Conservation (phyloP, 2,888 invertebrate genomes). For the Sarcophaga rosellei region DNA sequence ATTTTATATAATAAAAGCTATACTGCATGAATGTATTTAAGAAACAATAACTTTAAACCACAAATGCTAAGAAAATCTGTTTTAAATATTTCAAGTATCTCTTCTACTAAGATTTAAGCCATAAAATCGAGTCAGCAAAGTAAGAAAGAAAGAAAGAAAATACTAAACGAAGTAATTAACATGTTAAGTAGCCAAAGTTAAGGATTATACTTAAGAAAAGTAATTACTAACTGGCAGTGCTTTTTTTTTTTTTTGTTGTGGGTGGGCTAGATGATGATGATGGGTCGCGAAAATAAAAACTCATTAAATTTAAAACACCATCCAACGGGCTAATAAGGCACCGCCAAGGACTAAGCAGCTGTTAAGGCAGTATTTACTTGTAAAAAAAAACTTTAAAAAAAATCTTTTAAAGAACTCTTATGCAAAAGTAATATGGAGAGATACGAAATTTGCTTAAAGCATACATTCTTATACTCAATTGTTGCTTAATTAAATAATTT, state of each 20-base stretch:
- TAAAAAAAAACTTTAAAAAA: slow-evolving; percentile 34
- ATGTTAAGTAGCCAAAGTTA: slow-evolving; percentile 68
- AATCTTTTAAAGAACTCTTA: slow-evolving; percentile 37
- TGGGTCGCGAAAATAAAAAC: slow-evolving; percentile 28
- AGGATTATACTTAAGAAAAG: slow-evolving; percentile 68
- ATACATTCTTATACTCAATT: neutral
- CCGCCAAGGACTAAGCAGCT: slow-evolving; percentile 34
- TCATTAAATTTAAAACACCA: slow-evolving; percentile 62
- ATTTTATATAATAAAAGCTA: too few relatives aligned
- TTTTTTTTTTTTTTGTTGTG: slow-evolving; percentile 13
- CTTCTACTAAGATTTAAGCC: neutral
- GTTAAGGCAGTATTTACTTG: slow-evolving; percentile 32
- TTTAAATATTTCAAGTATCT: slow-evolving; percentile 46
- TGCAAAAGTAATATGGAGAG: slow-evolving; percentile 23
- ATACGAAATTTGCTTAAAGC: neutral
- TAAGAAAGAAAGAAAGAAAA: slow-evolving; percentile 12
- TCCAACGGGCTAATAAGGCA: slow-evolving; percentile 23
- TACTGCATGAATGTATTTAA: too few relatives aligned
- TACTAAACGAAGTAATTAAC: slow-evolving; percentile 66
- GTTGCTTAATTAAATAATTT: neutral
- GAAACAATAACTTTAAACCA: neutral
- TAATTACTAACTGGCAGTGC: slow-evolving; percentile 63
- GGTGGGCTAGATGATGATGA: slow-evolving; percentile 11
- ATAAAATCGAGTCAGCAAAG: slow-evolving; percentile 11
- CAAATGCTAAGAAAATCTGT: neutral